A percentile compares a stretch with the other conserved stretches of the same genome.
phyloP scores from a whole-genome alignment of 2,888 invertebrate genomes.

The Allygus modestus region DNA sequence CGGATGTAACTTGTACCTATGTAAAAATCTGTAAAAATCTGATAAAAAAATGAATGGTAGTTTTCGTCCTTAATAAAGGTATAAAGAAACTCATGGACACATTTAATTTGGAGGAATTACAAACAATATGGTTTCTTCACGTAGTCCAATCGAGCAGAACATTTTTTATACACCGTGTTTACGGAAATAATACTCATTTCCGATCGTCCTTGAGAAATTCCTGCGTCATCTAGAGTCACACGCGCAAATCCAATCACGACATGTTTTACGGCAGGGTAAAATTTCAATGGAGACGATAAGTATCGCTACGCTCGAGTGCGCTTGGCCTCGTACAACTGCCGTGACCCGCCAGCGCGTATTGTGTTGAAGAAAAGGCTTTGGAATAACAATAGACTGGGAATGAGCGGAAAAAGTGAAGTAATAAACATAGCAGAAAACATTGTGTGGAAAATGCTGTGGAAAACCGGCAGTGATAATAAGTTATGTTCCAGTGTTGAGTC shows the following conservation, averaged over 20 bases:
- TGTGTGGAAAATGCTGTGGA: not conserved
- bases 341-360: not conserved
- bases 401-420: slow-evolving; percentile 21
- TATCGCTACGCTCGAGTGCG: not conserved
- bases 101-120: no score
- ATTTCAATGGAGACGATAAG: slow-evolving; percentile 27
- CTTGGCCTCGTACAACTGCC: not conserved
- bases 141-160: not conserved
- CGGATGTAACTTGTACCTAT: no score
- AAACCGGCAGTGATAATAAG: no score
- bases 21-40: no score
- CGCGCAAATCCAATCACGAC: not conserved
- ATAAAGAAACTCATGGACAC: no score
- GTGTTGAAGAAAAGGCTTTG: not conserved
- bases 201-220: not conserved
- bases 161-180: not conserved
- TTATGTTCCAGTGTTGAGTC: no score
- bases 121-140: no score
- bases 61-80: no score
- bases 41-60: no score
- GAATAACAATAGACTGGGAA: slow-evolving; percentile 3
- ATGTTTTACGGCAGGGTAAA: not conserved
- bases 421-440: not conserved
- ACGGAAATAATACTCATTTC: not conserved
- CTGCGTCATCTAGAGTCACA: not conserved